Conservation (phyloP, 2,113 vertebrate species). For the Psilopogon haemacephalus region DNA sequence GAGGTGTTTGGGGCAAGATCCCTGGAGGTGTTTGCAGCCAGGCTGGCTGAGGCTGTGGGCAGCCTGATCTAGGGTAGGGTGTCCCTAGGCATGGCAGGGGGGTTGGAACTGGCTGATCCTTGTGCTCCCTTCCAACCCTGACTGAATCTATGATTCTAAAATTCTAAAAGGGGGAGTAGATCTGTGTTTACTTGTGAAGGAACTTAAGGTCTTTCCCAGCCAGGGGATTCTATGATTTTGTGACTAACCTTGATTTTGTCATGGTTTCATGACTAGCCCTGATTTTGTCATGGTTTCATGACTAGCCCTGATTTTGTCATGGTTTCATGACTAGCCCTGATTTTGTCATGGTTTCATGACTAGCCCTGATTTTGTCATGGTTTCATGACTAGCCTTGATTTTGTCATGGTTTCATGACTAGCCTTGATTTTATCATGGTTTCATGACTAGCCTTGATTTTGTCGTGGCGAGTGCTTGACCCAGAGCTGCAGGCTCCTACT, state of each 20-base stretch:
- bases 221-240: too few relatives aligned
- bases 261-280: background rate
- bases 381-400: background rate
- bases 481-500: background rate
- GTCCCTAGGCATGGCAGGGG: too few relatives aligned
- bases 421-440: background rate
- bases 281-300: background rate
- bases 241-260: background rate
- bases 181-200: background rate
- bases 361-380: background rate
- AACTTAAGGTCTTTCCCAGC: too few relatives aligned
- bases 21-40: too few relatives aligned
- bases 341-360: background rate
- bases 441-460: background rate
- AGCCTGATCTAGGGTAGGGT: too few relatives aligned
- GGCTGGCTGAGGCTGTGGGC: too few relatives aligned
- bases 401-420: background rate
- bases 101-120: too few relatives aligned
- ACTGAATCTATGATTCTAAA: too few relatives aligned
- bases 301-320: background rate
- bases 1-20: too few relatives aligned
- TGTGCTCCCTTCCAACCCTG: too few relatives aligned
- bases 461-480: accelerated
- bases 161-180: background rate
- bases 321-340: background rate